Percentiles rank a stretch among this genome's conserved stretches.
phyloP scores from a whole-genome alignment of 2,797 vertebrate species.

The Ispidina picta region DNA sequence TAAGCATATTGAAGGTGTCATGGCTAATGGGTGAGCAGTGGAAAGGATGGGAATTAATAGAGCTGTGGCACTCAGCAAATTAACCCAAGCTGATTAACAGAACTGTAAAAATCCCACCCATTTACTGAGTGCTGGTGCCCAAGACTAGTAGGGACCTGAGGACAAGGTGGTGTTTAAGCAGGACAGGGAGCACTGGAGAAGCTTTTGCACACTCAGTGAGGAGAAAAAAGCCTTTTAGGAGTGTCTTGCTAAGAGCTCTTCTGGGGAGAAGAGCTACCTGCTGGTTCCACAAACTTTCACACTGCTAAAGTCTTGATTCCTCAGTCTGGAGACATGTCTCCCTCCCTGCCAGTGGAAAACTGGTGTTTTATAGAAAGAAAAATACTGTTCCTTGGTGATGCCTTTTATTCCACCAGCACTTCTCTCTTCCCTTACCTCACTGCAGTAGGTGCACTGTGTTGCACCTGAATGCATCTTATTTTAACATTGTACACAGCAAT shows the following conservation, averaged over 20 bases:
- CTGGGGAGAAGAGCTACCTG: background rate
- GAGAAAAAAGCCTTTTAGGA: background rate
- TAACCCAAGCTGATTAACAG: background rate
- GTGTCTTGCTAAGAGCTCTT: background rate
- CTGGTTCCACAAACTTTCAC: background rate
- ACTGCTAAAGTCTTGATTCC: background rate
- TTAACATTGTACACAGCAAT: background rate
- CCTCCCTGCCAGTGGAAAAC: background rate
- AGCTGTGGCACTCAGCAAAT: background rate
- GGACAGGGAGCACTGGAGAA: background rate
- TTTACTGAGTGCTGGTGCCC: background rate
- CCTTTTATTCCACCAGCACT: background rate
- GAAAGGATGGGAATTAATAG: background rate
- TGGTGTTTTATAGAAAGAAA: background rate
- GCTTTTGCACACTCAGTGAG: background rate
- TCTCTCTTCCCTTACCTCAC: background rate
- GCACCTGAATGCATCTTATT: background rate
- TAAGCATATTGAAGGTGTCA: background rate
- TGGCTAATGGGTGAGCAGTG: background rate
- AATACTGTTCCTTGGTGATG: background rate
- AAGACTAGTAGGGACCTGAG: background rate
- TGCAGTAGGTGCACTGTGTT: background rate
- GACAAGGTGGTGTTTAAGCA: background rate
- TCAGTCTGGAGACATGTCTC: background rate
- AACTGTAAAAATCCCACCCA: background rate